These are phyloP conservation scores for Fopius arisanus DNA, from an alignment of 1,140 invertebrate species.

Conservation along the genomic window DNA sequence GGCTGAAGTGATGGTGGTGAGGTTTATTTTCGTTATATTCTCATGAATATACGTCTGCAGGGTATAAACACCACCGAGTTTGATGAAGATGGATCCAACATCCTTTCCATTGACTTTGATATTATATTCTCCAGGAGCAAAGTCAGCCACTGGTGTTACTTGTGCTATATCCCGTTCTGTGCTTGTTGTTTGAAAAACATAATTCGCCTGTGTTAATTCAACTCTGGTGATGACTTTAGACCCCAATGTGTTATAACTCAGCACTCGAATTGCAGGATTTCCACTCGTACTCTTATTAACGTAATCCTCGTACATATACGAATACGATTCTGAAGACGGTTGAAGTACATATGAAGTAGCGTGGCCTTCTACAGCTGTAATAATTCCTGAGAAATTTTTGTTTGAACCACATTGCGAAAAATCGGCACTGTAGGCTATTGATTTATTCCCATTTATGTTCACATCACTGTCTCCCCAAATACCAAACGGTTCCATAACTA, in stretches of 20 bases:
- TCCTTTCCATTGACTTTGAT: constrained; percentile 49
- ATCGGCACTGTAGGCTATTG: not conserved
- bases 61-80: constrained; percentile 69
- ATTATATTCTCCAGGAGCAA: constrained; percentile 58
- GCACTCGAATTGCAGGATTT: constrained; percentile 41
- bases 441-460: constrained; percentile 5
- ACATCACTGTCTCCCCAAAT: constrained; percentile 53
- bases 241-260: constrained; percentile 33
- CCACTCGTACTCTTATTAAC: constrained; percentile 44
- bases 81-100: constrained; percentile 52
- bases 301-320: constrained; percentile 32
- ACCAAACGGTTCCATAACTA: constrained; percentile 43
- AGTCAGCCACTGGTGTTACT: constrained; percentile 49
- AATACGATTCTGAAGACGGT: too few species aligned
- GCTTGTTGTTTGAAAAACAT: constrained; percentile 15
- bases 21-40: constrained; percentile 38
- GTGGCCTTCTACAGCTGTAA: constrained; percentile 18
- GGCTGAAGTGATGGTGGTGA: constrained; percentile 68
- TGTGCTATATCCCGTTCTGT: not conserved
- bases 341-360: constrained; percentile 44
- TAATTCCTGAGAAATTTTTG: constrained; percentile 10
- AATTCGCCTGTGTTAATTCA: not conserved
- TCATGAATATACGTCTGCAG: constrained; percentile 59
- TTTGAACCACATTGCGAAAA: constrained; percentile 21
- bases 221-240: not conserved